Percentiles rank a stretch among this genome's conserved stretches.
Conservation (phyloP, 2,888 invertebrate species). For the Chloromyia formosa region DNA sequence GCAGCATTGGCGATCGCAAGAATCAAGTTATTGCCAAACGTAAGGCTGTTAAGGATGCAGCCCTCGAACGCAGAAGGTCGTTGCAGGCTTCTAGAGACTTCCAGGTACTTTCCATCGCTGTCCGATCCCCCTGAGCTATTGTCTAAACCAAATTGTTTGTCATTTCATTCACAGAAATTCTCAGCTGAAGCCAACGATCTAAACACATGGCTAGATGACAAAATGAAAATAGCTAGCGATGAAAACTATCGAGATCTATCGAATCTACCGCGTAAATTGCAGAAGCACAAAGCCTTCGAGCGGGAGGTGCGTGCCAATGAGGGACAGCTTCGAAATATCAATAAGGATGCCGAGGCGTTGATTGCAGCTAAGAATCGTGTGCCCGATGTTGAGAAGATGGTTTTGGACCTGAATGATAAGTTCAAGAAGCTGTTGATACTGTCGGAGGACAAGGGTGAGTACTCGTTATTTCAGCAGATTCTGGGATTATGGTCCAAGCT, state of each 20-base stretch:
- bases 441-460: slow-evolving; percentile 67
- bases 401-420: slow-evolving; percentile 76
- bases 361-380: slow-evolving; percentile 76
- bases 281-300: slow-evolving; percentile 97
- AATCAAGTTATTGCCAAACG: slow-evolving; percentile 80
- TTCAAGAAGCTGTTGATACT: slow-evolving; percentile 80
- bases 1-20: slow-evolving; percentile 75
- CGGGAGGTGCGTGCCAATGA: slow-evolving; percentile 94
- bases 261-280: slow-evolving; percentile 89
- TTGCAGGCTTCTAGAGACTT: slow-evolving; percentile 87
- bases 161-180: slow-evolving; percentile 69
- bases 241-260: slow-evolving; percentile 91
- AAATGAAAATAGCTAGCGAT: slow-evolving; percentile 88
- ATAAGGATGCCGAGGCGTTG: slow-evolving; percentile 79
- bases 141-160: slow-evolving; percentile 10
- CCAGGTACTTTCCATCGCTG: slow-evolving; percentile 67
- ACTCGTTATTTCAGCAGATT: not conserved
- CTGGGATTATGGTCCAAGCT: no score
- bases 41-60: slow-evolving; percentile 77
- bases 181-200: slow-evolving; percentile 91
- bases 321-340: slow-evolving; percentile 86
- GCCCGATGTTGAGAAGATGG: slow-evolving; percentile 73
- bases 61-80: slow-evolving; percentile 76
- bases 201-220: slow-evolving; percentile 89
- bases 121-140: not conserved